Evolutionary conservation across 2,888 invertebrate genomes (phyloP), one percentile per base, ranked within the genome.

Genomic region (Elmis aenea): DNA sequence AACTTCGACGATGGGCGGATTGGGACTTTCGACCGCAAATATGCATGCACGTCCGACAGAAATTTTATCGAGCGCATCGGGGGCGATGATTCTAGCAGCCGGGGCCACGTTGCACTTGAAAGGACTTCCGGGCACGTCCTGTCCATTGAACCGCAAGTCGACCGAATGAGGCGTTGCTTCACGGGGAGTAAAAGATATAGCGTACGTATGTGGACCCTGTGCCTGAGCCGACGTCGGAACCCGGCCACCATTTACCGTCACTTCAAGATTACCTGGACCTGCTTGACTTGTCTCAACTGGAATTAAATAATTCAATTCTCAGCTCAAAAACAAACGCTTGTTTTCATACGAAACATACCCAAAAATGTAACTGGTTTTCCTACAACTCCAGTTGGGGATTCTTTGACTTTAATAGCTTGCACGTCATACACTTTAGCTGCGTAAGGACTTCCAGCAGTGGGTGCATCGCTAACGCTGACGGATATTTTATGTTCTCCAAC

Each of bases 241-340:
- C 42, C 93, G 79, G 0, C 97, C 97, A 4, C 95, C 94, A 61
- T 99, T 97, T 14, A 99, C 96, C 0, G 95, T 94, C 39, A 99
- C 97, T 68, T 99, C 97, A 24, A 99, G 73, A 68, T 99, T 97
- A 12, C 99, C 99, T 1, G 97, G 94, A 10, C 97, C 99, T 3
- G 97, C 97, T 67, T 94, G 91, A 61, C 93, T 91, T 8, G 97
- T 97, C 69, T 99, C 97, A 63, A 99, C 93, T 89, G 59, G 5
- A 50, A 52, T 9, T 10, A 23, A 30, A 34, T 24, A 14, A 20
- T 42, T 37, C 18, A 13, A 20, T 37, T 29, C 13, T 2, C 10
- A 3, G 13, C 15, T 31, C n/a, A 37, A 23, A 31, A n/a, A n/a
- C n/a, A n/a, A n/a, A n/a, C n/a, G n/a, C n/a, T n/a, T n/a, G n/a